Percentiles rank a stretch among this genome's conserved stretches.
Evolutionary conservation across 2,888 invertebrate genomes (phyloP).

Genomic region (Meghimatium bilineatum): DNA sequence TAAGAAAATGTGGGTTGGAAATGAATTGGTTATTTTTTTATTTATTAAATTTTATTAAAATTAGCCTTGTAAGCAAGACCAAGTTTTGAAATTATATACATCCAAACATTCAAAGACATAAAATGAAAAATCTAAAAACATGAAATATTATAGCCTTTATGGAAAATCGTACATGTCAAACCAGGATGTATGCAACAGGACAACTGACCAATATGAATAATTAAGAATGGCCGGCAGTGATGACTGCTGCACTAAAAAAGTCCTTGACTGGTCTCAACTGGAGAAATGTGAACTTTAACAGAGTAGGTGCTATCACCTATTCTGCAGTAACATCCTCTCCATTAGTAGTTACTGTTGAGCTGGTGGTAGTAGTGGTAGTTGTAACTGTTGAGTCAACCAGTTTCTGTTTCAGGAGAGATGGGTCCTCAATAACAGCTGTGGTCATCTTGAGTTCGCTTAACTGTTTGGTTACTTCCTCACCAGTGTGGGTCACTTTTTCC

Average conservation of each 20-base stretch:
- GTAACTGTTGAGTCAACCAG: slow-evolving; percentile 40
- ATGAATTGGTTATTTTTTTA: neutral
- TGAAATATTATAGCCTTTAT: slow-evolving; percentile 1
- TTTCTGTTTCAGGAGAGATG: slow-evolving; percentile 49
- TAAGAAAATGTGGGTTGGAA: neutral
- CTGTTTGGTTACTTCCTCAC: slow-evolving; percentile 48
- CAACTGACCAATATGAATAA: slow-evolving; percentile 1
- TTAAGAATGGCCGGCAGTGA: neutral
- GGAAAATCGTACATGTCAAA: too few species aligned
- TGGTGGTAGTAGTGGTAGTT: slow-evolving; percentile 38
- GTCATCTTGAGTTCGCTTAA: slow-evolving; percentile 49
- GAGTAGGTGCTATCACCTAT: neutral
- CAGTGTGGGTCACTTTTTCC: slow-evolving; percentile 48
- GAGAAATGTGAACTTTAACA: neutral
- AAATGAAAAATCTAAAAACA: neutral
- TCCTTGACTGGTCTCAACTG: too few species aligned
- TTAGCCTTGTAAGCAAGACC: neutral
- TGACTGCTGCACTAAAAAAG: neutral
- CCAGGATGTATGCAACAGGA: neutral
- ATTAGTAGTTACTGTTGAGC: slow-evolving; percentile 19
- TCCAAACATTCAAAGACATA: neutral
- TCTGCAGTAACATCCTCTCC: slow-evolving; percentile 24
- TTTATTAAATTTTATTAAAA: too few species aligned
- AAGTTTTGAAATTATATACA: slow-evolving; percentile 15
- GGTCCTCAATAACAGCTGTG: slow-evolving; percentile 49